Evolutionary conservation across 2,888 invertebrate genomes (phyloP), one percentile per base, ranked within the genome.

Genomic region (Pseudococcus viburni): DNA sequence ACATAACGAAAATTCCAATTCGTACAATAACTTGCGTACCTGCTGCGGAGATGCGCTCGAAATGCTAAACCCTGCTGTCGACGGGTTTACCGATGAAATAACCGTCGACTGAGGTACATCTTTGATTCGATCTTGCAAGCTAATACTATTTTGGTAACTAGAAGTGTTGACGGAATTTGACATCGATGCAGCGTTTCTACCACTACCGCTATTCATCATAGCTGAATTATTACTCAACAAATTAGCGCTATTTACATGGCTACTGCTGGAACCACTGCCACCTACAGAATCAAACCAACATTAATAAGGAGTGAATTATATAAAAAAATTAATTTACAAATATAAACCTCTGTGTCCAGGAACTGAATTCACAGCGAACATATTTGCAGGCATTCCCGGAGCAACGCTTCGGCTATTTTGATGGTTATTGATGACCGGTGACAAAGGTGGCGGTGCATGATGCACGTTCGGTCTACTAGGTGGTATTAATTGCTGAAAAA

Each of bases 301-400:
- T 73, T 73, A 0, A 33, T 73, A 26, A 9, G 11, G 42, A 15
- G 19, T 46, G 5, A 19, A 39, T 0, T 39, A 73, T 42, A 73
- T 80, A 17, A 42, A 42, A 0, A 17, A 39, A n/a, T 12, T 15
- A 2, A 33, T 33, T 73, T 39, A 42, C 0, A 12, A 39, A 5
- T 4, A 86, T 83, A 11, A 73, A 87, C 87, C 48, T 77, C 88
- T 51, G 12, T 80, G 83, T 7, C 55, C 88, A 12, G 88, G 55
- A 22, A 80, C 83, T 33, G 88, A 80, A 33, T 88, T 88, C 1
- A 88, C 55, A 0, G 89, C 89, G 59, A 90, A 90, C 92, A 92
- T 92, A 90, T 92, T 92, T 59, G 92, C 92, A 89, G 92, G 92
- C 91, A 92, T 92, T 85, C 92, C 92, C 48, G 92, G 91, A 42